Evolutionary conservation across 2,888 invertebrate genomes (phyloP).

Genomic region (Nemoura dubitans): DNA sequence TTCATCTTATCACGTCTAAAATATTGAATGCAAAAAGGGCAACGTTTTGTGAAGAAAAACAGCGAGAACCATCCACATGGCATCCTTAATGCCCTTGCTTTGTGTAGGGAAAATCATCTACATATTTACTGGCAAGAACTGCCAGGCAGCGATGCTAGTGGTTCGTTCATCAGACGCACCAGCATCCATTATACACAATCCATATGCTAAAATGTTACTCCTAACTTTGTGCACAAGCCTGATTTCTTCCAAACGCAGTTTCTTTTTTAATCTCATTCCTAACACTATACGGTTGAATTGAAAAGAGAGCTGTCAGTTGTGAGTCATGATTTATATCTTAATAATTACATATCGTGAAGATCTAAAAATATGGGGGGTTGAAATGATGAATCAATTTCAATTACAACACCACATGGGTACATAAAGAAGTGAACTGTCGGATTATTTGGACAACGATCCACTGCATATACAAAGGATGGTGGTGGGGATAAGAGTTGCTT

Average conservation of each 20-base stretch:
- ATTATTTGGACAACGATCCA: background rate
- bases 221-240: background rate
- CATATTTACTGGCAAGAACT: background rate
- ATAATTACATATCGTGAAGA: conserved; percentile 58
- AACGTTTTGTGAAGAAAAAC: background rate
- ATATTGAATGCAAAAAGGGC: conserved; percentile 13
- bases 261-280: conserved; percentile 45
- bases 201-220: conserved; percentile 24
- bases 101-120: background rate
- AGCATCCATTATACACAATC: background rate
- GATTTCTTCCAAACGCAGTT: conserved; percentile 42
- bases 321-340: conserved; percentile 58
- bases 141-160: background rate
- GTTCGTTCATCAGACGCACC: background rate
- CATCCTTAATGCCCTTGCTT: background rate
- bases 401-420: conserved; percentile 34
- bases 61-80: background rate
- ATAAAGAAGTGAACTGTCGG: background rate
- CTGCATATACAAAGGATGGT: background rate
- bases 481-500: background rate
- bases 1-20: conserved; percentile 35
- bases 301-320: conserved; percentile 56
- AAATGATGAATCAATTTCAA: conserved; percentile 43
- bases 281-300: conserved; percentile 35
- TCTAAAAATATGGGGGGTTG: conserved; percentile 44